Base-by-base conservation (phyloP, 23 tunicate genomes). In the Ascidia mentula region DNA sequence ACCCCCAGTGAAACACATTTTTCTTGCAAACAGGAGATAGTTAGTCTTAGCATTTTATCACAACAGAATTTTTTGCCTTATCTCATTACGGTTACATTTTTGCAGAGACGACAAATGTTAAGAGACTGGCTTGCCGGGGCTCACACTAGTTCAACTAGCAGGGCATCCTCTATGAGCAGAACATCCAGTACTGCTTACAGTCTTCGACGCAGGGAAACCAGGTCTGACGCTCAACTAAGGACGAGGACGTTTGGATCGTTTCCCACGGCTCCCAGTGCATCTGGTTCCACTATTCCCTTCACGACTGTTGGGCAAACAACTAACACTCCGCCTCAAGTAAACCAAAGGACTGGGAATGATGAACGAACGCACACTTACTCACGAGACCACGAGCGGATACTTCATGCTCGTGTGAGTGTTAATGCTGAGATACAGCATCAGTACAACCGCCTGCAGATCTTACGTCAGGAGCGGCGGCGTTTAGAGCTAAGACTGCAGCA, bases 351-450 rank as follows among this genome's bases (percentile, higher is more conserved):
- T 9, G 53, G 53, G 15, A 12, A 12, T 42, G 15, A 42, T 42
- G 53, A 42, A 42, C 53, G 15, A 28, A 69, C 96, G 7, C 88
- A 77, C 77, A 60, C 88, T 24, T 76, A 76, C 53, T 83, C 87
- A 74, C 87, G 87, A 15, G 89, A 85, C 36, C 96, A 90, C 42
- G 73, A 84, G 70, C 76, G 90, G 18, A 91, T 91, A 60, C 60
- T 86, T 13, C 91, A 82, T 46, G 97, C 97, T 22, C 87, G 88
- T 45, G 97, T 91, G n/a, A 91, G 85, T 42, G 97, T 91, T 0
- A 89, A 91, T 34, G 97, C 90, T n/a, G 91, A 91, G 59, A 91
- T 91, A 26, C 88, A 73, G 60, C 97, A 91, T 40, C 97, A 91
- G 72, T 91, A 86, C 81, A 78, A 85, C 28, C 70, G 97, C 22